Conservation (phyloP, 2,888 invertebrate species). For the Lithosia quadra region DNA sequence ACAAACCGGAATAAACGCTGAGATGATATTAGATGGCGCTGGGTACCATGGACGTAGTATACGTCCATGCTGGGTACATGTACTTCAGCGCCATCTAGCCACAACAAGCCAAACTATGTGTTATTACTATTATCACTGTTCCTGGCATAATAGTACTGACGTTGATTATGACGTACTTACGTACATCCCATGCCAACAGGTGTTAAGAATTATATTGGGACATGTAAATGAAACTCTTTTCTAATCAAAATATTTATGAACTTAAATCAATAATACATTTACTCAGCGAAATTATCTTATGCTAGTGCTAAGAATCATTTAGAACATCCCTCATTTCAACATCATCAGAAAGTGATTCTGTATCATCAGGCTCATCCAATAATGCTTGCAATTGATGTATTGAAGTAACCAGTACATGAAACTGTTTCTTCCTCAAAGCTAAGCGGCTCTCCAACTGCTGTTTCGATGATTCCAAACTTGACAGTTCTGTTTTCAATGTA, state of each 20-base stretch:
- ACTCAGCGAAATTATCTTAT: not conserved
- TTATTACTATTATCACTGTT: too few relatives aligned
- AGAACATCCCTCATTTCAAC: constrained; percentile 75
- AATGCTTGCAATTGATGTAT: constrained; percentile 94
- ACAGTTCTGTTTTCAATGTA: constrained; percentile 91
- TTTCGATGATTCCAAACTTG: constrained; percentile 90
- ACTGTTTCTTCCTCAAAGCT: constrained; percentile 94
- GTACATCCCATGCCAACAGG: too few relatives aligned
- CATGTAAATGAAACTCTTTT: not conserved
- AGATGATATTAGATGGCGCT: too few relatives aligned
- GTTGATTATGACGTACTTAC: too few relatives aligned
- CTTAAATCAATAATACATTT: constrained; percentile 1
- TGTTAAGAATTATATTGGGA: not conserved
- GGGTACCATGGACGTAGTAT: too few relatives aligned
- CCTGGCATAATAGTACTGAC: too few relatives aligned
- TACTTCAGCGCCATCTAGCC: too few relatives aligned
- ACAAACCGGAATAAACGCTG: too few relatives aligned
- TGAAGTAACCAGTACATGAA: constrained; percentile 94
- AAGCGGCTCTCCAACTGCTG: constrained; percentile 92
- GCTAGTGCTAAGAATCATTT: constrained; percentile 52
- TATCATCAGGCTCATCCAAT: constrained; percentile 90
- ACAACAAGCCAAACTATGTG: too few relatives aligned
- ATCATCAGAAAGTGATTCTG: constrained; percentile 72
- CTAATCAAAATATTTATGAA: constrained; percentile 1
- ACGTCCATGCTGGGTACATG: too few relatives aligned